Conservation (phyloP, 2,113 vertebrate genomes). For the Climacteris rufus region DNA sequence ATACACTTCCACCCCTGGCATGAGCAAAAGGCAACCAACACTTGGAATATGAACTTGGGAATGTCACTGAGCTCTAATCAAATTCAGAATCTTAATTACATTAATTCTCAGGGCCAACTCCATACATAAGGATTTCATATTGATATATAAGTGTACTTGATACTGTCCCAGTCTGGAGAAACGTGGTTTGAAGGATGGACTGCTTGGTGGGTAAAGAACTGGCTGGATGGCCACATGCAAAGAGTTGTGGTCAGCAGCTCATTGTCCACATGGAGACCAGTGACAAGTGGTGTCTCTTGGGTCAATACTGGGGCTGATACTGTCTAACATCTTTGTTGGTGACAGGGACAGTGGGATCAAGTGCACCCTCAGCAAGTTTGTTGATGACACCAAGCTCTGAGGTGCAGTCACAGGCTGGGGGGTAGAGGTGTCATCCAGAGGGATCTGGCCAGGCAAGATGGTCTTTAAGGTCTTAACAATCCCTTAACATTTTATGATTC, state of each 20-base stretch:
- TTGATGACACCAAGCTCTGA: too few species aligned
- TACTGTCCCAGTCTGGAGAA: background rate
- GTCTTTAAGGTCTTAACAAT: background rate
- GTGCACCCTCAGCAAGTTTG: too few species aligned
- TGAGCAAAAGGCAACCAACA: background rate
- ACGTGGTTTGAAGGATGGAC: background rate
- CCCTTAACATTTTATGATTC: background rate
- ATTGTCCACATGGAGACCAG: too few species aligned
- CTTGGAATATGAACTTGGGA: background rate
- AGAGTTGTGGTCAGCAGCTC: too few species aligned
- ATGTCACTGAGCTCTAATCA: background rate
- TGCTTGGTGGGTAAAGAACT: background rate
- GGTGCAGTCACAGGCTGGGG: too few species aligned
- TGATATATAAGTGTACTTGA: background rate
- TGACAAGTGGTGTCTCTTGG: too few species aligned
- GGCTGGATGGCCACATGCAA: background rate
- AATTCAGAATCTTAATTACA: background rate
- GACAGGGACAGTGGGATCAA: too few species aligned
- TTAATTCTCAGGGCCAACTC: background rate
- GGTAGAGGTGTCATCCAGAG: too few species aligned
- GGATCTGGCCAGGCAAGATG: too few species aligned
- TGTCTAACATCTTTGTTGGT: too few species aligned
- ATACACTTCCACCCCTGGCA: background rate
- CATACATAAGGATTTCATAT: background rate
- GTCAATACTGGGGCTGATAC: too few species aligned